Percentiles rank a stretch among this genome's conserved stretches.
phyloP scores from a whole-genome alignment of 1,140 invertebrate genomes.

The Plectrocnemia conspersa region DNA sequence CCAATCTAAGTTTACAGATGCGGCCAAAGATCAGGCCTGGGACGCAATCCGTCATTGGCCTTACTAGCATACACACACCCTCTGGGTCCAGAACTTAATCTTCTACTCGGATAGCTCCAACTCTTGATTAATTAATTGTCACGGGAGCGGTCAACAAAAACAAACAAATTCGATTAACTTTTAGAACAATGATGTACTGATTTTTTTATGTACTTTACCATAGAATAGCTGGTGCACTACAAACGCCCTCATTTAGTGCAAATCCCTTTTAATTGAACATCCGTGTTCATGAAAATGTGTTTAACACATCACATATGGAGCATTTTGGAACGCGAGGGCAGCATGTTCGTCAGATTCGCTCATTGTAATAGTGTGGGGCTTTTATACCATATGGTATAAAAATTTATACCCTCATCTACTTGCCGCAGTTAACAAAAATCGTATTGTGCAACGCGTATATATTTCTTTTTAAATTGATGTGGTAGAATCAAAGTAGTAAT shows the following conservation, averaged over 20 bases:
- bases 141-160: no score
- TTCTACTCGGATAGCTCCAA: background rate
- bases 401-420: no score
- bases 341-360: no score
- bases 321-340: no score
- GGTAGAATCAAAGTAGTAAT: no score
- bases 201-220: no score
- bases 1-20: slow-evolving; percentile 37
- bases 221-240: no score
- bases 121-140: background rate
- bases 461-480: no score
- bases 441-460: no score
- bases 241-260: background rate
- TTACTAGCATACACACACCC: slow-evolving; percentile 11
- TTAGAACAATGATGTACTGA: no score
- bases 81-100: slow-evolving; percentile 16
- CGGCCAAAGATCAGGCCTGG: slow-evolving; percentile 27
- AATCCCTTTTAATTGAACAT: slow-evolving; percentile 33
- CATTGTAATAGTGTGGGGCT: slow-evolving; percentile 16
- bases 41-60: slow-evolving; percentile 31
- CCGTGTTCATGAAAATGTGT: slow-evolving; percentile 31
- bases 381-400: slow-evolving; percentile 34
- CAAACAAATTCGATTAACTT: no score
- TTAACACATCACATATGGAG: slow-evolving; percentile 33
- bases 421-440: no score